phyloP scores from a whole-genome alignment of 2,797 vertebrate genomes.

The Sebastes cheni region DNA sequence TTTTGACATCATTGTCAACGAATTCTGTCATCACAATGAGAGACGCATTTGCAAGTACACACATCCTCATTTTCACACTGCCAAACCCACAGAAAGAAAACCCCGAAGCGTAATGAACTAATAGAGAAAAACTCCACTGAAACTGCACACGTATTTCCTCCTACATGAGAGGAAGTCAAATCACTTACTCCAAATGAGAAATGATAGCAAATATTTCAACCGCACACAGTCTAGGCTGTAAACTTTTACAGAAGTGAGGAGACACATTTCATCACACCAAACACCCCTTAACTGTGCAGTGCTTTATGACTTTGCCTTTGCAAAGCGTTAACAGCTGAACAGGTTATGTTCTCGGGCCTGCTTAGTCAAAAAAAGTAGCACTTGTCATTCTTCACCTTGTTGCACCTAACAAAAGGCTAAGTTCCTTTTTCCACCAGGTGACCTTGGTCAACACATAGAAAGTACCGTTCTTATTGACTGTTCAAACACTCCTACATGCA shows the following conservation, averaged over 20 bases:
- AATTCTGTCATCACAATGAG: background rate
- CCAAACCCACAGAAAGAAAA: constrained; percentile 39
- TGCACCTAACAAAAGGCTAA: background rate
- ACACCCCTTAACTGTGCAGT: background rate
- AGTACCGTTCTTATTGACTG: background rate
- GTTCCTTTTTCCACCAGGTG: constrained; percentile 10
- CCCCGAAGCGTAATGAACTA: constrained; percentile 38
- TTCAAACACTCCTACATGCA: constrained; percentile 36
- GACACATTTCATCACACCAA: background rate
- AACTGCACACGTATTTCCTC: constrained; percentile 34
- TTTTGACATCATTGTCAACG: background rate
- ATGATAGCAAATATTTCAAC: constrained; percentile 12
- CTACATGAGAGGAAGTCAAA: constrained; percentile 49
- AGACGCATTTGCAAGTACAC: constrained; percentile 4
- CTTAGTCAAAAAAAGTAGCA: background rate
- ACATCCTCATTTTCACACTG: constrained; percentile 62
- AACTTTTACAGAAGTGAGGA: constrained; percentile 29
- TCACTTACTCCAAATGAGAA: constrained; percentile 22
- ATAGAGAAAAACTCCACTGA: constrained; percentile 32
- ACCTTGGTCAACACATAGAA: constrained; percentile 6
- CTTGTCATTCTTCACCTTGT: background rate
- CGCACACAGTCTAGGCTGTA: background rate
- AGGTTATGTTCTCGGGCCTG: background rate
- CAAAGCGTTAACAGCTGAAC: background rate
- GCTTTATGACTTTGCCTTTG: background rate